Conservation (phyloP, 1,140 invertebrate genomes). For the Hycleus cichorii region DNA sequence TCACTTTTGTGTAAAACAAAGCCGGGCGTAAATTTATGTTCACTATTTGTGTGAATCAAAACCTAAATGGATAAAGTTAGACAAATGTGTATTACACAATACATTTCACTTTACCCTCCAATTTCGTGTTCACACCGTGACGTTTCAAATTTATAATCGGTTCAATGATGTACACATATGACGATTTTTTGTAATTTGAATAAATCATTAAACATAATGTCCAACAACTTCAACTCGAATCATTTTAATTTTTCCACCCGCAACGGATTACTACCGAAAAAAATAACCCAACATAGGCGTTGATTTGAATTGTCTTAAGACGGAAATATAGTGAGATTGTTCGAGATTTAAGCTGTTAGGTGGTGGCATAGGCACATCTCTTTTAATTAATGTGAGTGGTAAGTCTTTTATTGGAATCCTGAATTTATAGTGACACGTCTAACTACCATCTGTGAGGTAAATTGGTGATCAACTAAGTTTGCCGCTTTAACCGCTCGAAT, state of each 20-base stretch:
- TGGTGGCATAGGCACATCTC: conserved; percentile 6
- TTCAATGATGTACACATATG: conserved; percentile 17
- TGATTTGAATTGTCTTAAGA: too few relatives aligned
- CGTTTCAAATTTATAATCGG: conserved; percentile 12
- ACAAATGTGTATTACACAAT: conserved; percentile 19
- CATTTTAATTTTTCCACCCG: too few relatives aligned
- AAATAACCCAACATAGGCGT: too few relatives aligned
- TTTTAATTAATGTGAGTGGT: conserved; percentile 15
- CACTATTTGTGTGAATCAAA: conserved; percentile 18
- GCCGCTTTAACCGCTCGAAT: conserved; percentile 20
- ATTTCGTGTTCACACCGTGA: conserved; percentile 11
- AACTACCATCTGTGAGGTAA: conserved; percentile 32
- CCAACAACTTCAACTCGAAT: too few relatives aligned
- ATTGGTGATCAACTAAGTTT: conserved; percentile 31
- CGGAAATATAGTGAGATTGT: too few relatives aligned
- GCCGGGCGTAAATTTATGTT: conserved; percentile 15
- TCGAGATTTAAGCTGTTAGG: too few relatives aligned
- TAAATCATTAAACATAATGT: too few relatives aligned
- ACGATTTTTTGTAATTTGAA: conserved; percentile 3
- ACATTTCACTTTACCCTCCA: conserved; percentile 20
- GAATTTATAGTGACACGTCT: conserved; percentile 26
- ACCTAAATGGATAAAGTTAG: conserved; percentile 18
- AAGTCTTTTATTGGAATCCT: conserved; percentile 21
- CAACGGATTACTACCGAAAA: too few relatives aligned
- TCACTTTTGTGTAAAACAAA: conserved; percentile 10